A percentile compares a stretch with the other conserved stretches of the same genome.
Evolutionary conservation across 1,140 invertebrate genomes (phyloP).

Genomic region (Grapholita molesta): DNA sequence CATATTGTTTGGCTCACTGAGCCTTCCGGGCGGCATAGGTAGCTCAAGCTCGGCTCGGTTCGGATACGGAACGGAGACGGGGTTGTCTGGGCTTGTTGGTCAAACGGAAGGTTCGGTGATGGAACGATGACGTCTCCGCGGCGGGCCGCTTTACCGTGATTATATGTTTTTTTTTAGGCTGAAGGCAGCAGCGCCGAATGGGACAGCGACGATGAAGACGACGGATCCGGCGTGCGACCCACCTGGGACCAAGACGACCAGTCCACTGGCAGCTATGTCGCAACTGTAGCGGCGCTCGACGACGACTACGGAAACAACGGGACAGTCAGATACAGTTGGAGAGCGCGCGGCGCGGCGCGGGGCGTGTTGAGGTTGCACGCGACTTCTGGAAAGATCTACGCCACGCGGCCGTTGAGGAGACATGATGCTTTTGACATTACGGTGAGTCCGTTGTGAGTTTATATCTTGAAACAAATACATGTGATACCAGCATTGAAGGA

Average conservation of each 20-base stretch:
- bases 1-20: too few relatives aligned
- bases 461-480: too few relatives aligned
- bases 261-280: slow-evolving; percentile 37
- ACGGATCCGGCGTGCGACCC: slow-evolving; percentile 40
- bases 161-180: background rate
- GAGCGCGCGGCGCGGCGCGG: slow-evolving; percentile 50
- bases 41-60: too few relatives aligned
- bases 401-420: slow-evolving; percentile 77
- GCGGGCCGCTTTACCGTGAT: too few relatives aligned
- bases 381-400: slow-evolving; percentile 47
- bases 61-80: too few relatives aligned
- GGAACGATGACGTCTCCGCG: too few relatives aligned
- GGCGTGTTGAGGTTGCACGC: slow-evolving; percentile 51
- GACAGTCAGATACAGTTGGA: slow-evolving; percentile 77
- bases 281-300: slow-evolving; percentile 88
- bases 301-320: slow-evolving; percentile 90
- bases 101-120: too few relatives aligned
- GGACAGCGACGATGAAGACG: slow-evolving; percentile 50
- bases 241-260: slow-evolving; percentile 49
- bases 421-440: slow-evolving; percentile 89
- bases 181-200: slow-evolving; percentile 54
- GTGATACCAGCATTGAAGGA: too few relatives aligned
- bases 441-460: slow-evolving; percentile 75
- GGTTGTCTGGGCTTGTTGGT: too few relatives aligned
- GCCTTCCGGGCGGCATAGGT: too few relatives aligned